Evolutionary conservation across 2,797 vertebrate genomes (phyloP).

Genomic region (Cuniculus paca): DNA sequence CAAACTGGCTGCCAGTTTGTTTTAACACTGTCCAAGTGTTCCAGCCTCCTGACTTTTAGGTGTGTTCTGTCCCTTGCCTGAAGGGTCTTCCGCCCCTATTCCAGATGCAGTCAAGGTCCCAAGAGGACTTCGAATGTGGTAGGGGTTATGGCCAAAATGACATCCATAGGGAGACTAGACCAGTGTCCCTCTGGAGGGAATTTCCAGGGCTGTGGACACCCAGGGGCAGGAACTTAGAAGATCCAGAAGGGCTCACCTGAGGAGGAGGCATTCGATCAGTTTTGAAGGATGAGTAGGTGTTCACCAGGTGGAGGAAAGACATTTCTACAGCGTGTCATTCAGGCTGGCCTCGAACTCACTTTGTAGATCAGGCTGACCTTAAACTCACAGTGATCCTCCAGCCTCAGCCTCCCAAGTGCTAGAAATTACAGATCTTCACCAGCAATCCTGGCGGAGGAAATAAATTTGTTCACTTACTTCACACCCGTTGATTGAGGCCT

Average conservation of each 20-base stretch:
- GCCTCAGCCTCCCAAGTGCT: not conserved
- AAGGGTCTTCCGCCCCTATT: not conserved
- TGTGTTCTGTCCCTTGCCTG: not conserved
- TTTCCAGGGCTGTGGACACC: not conserved
- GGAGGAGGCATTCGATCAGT: not conserved
- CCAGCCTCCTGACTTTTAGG: not conserved
- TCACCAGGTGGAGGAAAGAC: not conserved
- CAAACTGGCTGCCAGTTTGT: not conserved
- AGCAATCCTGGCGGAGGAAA: not conserved
- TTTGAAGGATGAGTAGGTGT: not conserved
- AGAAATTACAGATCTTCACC: not conserved
- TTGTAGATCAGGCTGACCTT: not conserved
- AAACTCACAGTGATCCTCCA: not conserved
- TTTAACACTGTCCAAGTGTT: not conserved
- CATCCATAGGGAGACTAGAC: not conserved
- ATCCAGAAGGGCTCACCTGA: not conserved
- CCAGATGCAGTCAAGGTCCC: not conserved
- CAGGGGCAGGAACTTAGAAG: not conserved
- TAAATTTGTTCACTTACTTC: not conserved
- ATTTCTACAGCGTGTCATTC: not conserved
- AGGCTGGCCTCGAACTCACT: not conserved
- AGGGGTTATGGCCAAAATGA: not conserved
- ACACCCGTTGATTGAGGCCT: not conserved
- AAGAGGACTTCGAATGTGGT: not conserved
- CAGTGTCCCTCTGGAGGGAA: not conserved